phyloP scores from a whole-genome alignment of 2,888 invertebrate genomes.

The Muschampia plurimacula region DNA sequence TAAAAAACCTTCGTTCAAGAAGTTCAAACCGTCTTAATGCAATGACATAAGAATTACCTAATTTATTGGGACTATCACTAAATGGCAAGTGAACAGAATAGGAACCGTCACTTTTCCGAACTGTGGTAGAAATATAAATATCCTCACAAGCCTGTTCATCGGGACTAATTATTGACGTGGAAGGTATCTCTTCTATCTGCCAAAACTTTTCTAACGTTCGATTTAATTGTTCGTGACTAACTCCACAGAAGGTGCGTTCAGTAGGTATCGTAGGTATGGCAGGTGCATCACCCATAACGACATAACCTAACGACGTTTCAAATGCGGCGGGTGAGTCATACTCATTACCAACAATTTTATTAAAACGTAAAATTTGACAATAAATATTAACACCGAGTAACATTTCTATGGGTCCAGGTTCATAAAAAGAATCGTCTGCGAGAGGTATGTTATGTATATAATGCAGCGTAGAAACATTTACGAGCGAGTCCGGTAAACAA shows the following conservation, averaged over 20 bases:
- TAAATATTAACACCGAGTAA: not conserved
- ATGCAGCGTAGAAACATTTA: not conserved
- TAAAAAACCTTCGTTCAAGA: not conserved
- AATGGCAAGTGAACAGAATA: not conserved
- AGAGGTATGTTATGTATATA: not conserved
- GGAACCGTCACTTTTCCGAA: not conserved
- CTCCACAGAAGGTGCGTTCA: not conserved
- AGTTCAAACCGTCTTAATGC: not conserved
- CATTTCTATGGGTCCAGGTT: not conserved
- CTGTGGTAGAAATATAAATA: not conserved
- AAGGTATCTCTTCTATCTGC: conserved; percentile 24
- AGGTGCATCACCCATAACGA: not conserved
- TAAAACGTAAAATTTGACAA: not conserved
- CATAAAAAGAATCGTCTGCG: not conserved
- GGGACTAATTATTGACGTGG: not conserved
- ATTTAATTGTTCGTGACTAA: not conserved
- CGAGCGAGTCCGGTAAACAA: not conserved
- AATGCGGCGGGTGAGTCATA: not conserved
- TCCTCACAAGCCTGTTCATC: not conserved
- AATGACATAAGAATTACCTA: not conserved
- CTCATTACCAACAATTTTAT: not conserved
- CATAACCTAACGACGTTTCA: not conserved
- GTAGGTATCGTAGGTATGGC: not conserved
- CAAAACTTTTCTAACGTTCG: conserved; percentile 13
- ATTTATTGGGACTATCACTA: not conserved